These are phyloP conservation scores for Neuroscelio doddi DNA, from an alignment of 2,888 invertebrate genomes.

Conservation along the genomic window DNA sequence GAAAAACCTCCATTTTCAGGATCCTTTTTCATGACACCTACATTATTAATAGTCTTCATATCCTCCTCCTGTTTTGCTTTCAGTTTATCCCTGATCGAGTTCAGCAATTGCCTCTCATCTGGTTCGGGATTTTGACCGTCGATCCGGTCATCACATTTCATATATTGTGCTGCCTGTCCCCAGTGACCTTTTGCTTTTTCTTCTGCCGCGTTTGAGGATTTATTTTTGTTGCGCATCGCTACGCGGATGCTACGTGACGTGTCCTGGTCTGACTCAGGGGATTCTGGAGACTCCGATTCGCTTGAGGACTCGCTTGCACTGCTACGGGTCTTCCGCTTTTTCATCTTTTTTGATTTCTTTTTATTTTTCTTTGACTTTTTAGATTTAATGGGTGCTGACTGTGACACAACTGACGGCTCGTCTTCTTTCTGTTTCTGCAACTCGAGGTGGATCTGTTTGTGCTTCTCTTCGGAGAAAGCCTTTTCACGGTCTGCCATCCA, in stretches of 20 bases:
- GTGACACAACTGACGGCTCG: slow-evolving; percentile 67
- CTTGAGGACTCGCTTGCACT: slow-evolving; percentile 68
- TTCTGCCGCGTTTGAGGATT: slow-evolving; percentile 72
- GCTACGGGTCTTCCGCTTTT: slow-evolving; percentile 73
- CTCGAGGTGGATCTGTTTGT: slow-evolving; percentile 69
- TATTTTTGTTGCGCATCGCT: slow-evolving; percentile 77
- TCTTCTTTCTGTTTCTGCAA: slow-evolving; percentile 76
- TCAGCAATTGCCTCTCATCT: slow-evolving; percentile 73
- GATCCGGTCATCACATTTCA: slow-evolving; percentile 55
- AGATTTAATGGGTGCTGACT: slow-evolving; percentile 66
- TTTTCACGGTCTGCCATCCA: slow-evolving; percentile 88
- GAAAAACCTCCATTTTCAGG: slow-evolving; percentile 52
- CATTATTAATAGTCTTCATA: slow-evolving; percentile 62
- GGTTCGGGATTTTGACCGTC: slow-evolving; percentile 61
- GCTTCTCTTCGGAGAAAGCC: slow-evolving; percentile 73
- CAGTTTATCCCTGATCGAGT: slow-evolving; percentile 74
- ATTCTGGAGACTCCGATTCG: slow-evolving; percentile 71
- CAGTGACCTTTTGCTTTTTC: slow-evolving; percentile 73
- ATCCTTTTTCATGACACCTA: slow-evolving; percentile 49
- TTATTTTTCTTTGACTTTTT: slow-evolving; percentile 78
- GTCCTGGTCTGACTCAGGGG: slow-evolving; percentile 71
- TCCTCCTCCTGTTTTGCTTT: slow-evolving; percentile 74
- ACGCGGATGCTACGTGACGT: slow-evolving; percentile 78
- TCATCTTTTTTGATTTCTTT: slow-evolving; percentile 73
- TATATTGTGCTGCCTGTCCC: slow-evolving; percentile 61